These are phyloP conservation scores for Habropoda laboriosa DNA, from an alignment of 1,140 invertebrate genomes.

Conservation along the genomic window DNA sequence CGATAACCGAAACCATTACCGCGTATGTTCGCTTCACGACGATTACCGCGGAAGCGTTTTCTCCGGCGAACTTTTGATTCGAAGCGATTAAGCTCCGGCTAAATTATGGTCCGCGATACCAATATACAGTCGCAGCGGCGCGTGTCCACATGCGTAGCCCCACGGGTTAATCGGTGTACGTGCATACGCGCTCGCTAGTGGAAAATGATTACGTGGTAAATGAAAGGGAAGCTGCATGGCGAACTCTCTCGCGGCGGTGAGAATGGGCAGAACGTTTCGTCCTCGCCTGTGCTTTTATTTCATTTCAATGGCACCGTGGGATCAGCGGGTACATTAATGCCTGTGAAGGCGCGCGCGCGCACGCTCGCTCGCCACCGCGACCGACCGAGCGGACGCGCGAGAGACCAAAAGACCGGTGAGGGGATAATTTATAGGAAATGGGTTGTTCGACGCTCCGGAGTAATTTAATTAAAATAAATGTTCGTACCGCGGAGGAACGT, in stretches of 20 bases:
- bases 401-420: conserved; percentile 72
- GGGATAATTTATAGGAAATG: conserved; percentile 83
- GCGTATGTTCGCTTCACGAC: conserved; percentile 32
- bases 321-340: conserved; percentile 82
- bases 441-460: conserved; percentile 81
- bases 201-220: conserved; percentile 79
- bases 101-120: conserved; percentile 49
- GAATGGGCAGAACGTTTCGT: conserved; percentile 73
- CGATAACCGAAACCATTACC: conserved; percentile 44
- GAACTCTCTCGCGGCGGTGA: conserved; percentile 69
- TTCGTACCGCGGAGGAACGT: conserved; percentile 73
- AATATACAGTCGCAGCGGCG: conserved; percentile 15
- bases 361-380: conserved; percentile 26
- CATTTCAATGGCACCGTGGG: conserved; percentile 80
- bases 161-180: conserved; percentile 39
- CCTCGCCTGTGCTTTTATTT: conserved; percentile 79
- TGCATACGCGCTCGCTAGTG: conserved; percentile 65
- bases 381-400: conserved; percentile 20
- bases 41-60: conserved; percentile 49
- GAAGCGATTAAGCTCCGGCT: conserved; percentile 41
- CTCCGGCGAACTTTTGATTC: conserved; percentile 53
- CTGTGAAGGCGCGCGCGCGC: conserved; percentile 61
- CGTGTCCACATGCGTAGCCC: neutral
- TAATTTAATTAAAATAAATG: conserved; percentile 84
- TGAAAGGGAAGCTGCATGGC: conserved; percentile 75